Evolutionary conservation across 2,113 vertebrate genomes (phyloP).

Genomic region (Hippoglossus stenolepis): DNA sequence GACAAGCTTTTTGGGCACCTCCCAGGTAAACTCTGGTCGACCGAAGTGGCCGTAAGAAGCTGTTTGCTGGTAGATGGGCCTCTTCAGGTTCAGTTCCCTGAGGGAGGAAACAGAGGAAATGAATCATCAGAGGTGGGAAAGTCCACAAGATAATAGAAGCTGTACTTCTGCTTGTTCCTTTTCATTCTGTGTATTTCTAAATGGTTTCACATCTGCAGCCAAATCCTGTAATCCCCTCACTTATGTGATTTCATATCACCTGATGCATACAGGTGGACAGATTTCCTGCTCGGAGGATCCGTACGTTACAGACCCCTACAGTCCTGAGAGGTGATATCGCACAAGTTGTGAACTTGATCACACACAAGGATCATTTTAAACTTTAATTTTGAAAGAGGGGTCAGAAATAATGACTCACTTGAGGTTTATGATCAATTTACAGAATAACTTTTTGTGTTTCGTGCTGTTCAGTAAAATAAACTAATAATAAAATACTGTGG

Average conservation of each 20-base stretch:
- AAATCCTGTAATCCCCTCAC: no score
- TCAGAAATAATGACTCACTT: no score
- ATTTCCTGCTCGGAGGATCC: neutral
- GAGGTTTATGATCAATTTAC: no score
- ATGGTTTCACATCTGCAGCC: no score
- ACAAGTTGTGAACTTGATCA: no score
- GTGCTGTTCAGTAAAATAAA: no score
- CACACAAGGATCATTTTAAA: no score
- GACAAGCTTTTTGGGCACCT: slow-evolving; percentile 88
- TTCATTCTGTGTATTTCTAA: neutral
- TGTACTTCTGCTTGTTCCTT: neutral
- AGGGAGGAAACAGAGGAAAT: slow-evolving; percentile 20
- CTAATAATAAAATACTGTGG: no score
- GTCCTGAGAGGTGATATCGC: no score
- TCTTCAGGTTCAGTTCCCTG: slow-evolving; percentile 95
- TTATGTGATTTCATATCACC: no score
- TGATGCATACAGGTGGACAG: neutral
- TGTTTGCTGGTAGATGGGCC: slow-evolving; percentile 94
- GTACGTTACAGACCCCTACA: neutral
- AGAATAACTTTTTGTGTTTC: no score
- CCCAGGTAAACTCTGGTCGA: slow-evolving; percentile 92
- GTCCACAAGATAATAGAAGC: neutral
- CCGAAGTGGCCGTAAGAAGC: slow-evolving; percentile 97
- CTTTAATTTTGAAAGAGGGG: no score
- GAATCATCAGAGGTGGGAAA: neutral